phyloP scores from a whole-genome alignment of 30 jellyfish, hydroid and myxozoan genomes.

The Pseudorhiza aurosa region DNA sequence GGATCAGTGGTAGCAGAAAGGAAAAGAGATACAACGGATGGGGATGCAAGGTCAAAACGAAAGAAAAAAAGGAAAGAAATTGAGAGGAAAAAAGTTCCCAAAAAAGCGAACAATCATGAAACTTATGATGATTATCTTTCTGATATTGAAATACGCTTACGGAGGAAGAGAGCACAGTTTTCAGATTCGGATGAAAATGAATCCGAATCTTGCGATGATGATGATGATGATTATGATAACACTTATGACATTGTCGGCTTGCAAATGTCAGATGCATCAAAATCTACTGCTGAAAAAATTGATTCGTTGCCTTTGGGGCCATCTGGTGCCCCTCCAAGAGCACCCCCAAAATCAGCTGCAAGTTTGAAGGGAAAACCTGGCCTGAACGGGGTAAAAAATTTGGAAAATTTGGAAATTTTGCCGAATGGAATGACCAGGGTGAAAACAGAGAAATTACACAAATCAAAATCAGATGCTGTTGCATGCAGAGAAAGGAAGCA shows the following conservation, averaged over 20 bases:
- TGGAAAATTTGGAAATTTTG: constrained; percentile 26
- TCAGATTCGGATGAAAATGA: constrained; percentile 59
- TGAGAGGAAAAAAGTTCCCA: background rate
- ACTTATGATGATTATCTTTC: constrained; percentile 16
- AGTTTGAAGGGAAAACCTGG: constrained; percentile 60
- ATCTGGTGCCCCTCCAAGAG: constrained; percentile 70
- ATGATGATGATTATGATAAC: constrained; percentile 22
- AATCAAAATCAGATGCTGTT: constrained; percentile 32
- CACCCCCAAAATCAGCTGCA: constrained; percentile 64
- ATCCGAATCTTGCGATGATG: constrained; percentile 12
- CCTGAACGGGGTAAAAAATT: constrained; percentile 10
- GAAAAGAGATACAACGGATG: constrained; percentile 6
- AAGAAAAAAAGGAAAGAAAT: background rate
- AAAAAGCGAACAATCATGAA: background rate
- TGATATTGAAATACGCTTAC: constrained; percentile 18
- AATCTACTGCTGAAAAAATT: constrained; percentile 41
- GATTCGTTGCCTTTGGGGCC: constrained; percentile 63
- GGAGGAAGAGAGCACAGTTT: constrained; percentile 38
- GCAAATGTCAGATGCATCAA: constrained; percentile 33
- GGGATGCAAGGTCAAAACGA: background rate
- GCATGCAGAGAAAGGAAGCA: constrained; percentile 6
- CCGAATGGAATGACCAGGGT: constrained; percentile 51
- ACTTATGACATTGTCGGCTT: constrained; percentile 51
- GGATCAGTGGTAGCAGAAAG: background rate
- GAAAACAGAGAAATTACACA: constrained; percentile 9